Evolutionary conservation across 1,140 invertebrate genomes (phyloP).

Genomic region (Drosophila bocqueti): DNA sequence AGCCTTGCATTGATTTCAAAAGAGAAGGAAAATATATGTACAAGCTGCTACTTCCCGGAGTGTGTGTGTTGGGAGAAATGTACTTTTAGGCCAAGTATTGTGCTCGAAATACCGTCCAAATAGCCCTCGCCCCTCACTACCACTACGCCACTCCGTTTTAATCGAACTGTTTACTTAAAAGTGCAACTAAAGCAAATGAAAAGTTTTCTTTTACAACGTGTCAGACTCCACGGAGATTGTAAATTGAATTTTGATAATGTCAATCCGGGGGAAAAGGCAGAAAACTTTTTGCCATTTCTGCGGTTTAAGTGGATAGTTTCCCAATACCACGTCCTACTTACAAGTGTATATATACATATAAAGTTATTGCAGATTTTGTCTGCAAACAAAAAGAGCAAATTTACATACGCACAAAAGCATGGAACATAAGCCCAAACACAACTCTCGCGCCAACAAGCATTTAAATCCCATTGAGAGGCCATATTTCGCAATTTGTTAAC

Average conservation of each 20-base stretch:
- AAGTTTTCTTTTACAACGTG: constrained; percentile 63
- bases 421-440: constrained; percentile 30
- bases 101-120: constrained; percentile 32
- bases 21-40: constrained; percentile 59
- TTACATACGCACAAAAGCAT: constrained; percentile 29
- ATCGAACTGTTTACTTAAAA: constrained; percentile 83
- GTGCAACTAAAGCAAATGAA: constrained; percentile 81
- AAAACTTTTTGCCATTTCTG: constrained; percentile 65
- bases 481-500: constrained; percentile 44
- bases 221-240: constrained; percentile 63
- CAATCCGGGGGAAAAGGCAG: constrained; percentile 55
- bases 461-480: constrained; percentile 31
- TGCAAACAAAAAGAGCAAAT: constrained; percentile 28
- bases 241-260: constrained; percentile 84
- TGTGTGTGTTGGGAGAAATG: no score
- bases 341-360: background rate
- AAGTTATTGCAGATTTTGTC: constrained; percentile 5
- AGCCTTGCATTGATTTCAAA: constrained; percentile 78
- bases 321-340: background rate
- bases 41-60: background rate
- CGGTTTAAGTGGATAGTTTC: constrained; percentile 48
- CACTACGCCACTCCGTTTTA: constrained; percentile 65
- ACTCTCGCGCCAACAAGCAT: constrained; percentile 29
- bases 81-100: constrained; percentile 75
- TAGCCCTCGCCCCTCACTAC: background rate